Percentiles rank a stretch among this genome's conserved stretches.
phyloP scores from a whole-genome alignment of 2,113 vertebrate species.

The Hylia prasina region DNA sequence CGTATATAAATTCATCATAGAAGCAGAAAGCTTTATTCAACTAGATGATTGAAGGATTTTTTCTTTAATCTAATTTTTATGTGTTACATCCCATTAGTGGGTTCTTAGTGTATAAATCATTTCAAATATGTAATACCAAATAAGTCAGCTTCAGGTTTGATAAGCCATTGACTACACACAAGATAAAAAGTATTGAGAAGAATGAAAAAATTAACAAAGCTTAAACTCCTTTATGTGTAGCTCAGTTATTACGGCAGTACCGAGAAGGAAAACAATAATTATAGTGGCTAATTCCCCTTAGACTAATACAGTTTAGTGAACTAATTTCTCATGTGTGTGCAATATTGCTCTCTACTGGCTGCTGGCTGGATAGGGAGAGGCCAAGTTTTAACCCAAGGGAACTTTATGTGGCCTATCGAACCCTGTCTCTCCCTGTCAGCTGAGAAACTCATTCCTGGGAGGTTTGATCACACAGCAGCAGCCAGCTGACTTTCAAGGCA shows the following conservation, averaged over 20 bases:
- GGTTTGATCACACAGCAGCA: background rate
- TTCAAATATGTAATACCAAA: background rate
- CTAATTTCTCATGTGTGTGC: background rate
- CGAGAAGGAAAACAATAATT: constrained; percentile 13
- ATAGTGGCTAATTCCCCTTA: background rate
- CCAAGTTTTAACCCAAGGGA: background rate
- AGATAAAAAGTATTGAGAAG: background rate
- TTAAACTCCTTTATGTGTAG: background rate
- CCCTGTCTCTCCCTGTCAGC: background rate
- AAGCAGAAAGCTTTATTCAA: background rate
- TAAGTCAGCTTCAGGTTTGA: constrained; percentile 4
- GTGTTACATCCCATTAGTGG: background rate
- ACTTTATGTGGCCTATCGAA: background rate
- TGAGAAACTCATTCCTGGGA: background rate
- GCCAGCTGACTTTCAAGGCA: background rate
- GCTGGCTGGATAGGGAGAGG: background rate
- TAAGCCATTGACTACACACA: background rate
- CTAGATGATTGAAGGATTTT: background rate
- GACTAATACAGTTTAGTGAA: background rate
- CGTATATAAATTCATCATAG: background rate
- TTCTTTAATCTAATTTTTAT: constrained; percentile 19
- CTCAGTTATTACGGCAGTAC: background rate
- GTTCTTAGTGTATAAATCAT: background rate
- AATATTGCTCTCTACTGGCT: constrained; percentile 50
- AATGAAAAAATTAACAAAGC: background rate